Conservation (phyloP, 2,113 vertebrate genomes). For the Hydropotes inermis region DNA sequence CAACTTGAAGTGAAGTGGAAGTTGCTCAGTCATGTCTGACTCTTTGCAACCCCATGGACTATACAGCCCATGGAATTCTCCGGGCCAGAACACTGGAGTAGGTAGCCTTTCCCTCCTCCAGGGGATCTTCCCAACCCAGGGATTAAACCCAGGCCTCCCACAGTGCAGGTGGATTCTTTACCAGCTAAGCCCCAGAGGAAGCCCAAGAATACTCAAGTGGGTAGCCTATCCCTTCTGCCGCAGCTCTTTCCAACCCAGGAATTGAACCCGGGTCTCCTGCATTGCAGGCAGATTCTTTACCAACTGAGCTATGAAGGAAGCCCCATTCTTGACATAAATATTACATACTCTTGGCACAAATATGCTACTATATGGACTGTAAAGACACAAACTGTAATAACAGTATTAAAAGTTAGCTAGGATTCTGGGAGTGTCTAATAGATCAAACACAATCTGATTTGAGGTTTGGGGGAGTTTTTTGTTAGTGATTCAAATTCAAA, state of each 20-base stretch:
- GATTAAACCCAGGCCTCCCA: neutral
- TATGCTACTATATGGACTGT: neutral
- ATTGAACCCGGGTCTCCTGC: neutral
- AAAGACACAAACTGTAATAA: neutral
- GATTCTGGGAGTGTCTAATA: neutral
- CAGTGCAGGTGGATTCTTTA: neutral
- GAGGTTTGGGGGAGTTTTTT: neutral
- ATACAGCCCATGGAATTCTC: neutral
- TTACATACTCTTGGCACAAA: neutral
- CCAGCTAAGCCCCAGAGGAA: neutral
- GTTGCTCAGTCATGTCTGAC: neutral
- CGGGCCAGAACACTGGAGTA: neutral
- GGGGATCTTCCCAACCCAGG: neutral
- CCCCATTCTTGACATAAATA: neutral
- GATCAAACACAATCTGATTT: slow-evolving; percentile 18
- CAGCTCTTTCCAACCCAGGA: neutral
- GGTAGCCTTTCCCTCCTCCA: neutral
- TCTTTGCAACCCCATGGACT: neutral
- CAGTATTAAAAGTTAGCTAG: neutral
- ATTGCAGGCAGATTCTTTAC: neutral
- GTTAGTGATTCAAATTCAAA: slow-evolving; percentile 1
- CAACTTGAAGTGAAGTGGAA: neutral
- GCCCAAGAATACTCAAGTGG: neutral
- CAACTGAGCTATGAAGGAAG: neutral
- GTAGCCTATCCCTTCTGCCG: neutral